phyloP scores from a whole-genome alignment of 1,140 invertebrate genomes.

The Paralvinella palmiformis region DNA sequence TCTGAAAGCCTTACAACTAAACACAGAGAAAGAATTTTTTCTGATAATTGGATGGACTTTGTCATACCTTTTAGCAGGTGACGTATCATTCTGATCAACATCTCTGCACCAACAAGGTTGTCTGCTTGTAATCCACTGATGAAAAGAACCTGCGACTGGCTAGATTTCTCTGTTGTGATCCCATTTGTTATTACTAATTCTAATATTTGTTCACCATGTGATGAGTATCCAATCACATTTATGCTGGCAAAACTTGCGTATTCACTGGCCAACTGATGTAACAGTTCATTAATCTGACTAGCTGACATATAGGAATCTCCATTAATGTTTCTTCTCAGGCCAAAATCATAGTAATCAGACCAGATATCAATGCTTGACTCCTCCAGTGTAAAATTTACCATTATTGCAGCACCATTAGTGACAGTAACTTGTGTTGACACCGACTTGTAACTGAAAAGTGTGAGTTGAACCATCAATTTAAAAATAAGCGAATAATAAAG shows the following conservation, averaged over 20 bases:
- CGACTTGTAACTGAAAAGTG: slow-evolving; percentile 8
- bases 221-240: slow-evolving; percentile 1
- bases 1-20: not conserved
- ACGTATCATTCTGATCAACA: slow-evolving; percentile 71
- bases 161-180: slow-evolving; percentile 1
- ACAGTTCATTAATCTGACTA: slow-evolving; percentile 57
- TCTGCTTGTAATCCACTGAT: slow-evolving; percentile 77
- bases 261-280: slow-evolving; percentile 62
- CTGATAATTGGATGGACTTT: not conserved
- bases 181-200: slow-evolving; percentile 5
- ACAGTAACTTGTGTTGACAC: slow-evolving; percentile 1
- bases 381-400: slow-evolving; percentile 8
- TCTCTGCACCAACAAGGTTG: slow-evolving; percentile 76
- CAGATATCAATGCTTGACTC: slow-evolving; percentile 58
- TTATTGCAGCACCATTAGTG: not conserved
- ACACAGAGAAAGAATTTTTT: too few relatives aligned
- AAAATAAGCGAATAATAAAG: not conserved
- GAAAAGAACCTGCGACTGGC: slow-evolving; percentile 60
- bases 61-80: slow-evolving; percentile 62
- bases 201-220: not conserved
- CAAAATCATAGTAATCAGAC: slow-evolving; percentile 71
- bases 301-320: slow-evolving; percentile 25
- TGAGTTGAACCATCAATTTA: not conserved
- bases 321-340: slow-evolving; percentile 53
- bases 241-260: slow-evolving; percentile 51